Evolutionary conservation across 2,888 invertebrate species (phyloP).

Genomic region (Nemapogon koenigi): DNA sequence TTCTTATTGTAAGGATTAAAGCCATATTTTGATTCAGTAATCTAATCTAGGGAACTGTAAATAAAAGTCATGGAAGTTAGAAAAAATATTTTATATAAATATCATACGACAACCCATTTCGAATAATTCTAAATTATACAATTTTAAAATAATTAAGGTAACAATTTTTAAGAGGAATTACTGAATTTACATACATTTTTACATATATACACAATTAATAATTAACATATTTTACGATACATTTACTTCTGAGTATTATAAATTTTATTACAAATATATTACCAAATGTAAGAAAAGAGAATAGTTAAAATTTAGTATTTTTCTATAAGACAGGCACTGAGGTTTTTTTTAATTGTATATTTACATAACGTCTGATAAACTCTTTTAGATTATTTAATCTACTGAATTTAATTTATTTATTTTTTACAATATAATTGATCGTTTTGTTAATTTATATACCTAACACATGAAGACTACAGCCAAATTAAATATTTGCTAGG

Average conservation of each 20-base stretch:
- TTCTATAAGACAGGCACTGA: background rate
- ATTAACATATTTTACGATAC: background rate
- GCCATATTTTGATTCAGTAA: too few relatives aligned
- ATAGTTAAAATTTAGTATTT: background rate
- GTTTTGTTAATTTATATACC: too few relatives aligned
- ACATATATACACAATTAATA: background rate
- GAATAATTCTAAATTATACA: background rate
- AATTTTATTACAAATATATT: background rate
- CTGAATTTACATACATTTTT: background rate
- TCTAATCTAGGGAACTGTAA: slow-evolving; percentile 25
- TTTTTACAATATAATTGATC: too few relatives aligned
- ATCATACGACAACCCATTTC: slow-evolving; percentile 46
- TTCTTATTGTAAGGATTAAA: too few relatives aligned
- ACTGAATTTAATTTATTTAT: too few relatives aligned
- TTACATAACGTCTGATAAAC: background rate
- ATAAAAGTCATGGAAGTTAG: slow-evolving; percentile 22
- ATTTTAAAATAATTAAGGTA: background rate
- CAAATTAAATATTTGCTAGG: too few relatives aligned
- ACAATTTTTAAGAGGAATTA: background rate
- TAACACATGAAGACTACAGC: too few relatives aligned
- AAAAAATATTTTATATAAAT: slow-evolving; percentile 56
- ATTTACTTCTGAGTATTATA: background rate
- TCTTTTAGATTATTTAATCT: too few relatives aligned
- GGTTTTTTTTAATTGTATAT: background rate
- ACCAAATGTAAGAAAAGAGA: background rate